Conservation (phyloP, 2,797 vertebrate species). For the Macropus fuliginosus region DNA sequence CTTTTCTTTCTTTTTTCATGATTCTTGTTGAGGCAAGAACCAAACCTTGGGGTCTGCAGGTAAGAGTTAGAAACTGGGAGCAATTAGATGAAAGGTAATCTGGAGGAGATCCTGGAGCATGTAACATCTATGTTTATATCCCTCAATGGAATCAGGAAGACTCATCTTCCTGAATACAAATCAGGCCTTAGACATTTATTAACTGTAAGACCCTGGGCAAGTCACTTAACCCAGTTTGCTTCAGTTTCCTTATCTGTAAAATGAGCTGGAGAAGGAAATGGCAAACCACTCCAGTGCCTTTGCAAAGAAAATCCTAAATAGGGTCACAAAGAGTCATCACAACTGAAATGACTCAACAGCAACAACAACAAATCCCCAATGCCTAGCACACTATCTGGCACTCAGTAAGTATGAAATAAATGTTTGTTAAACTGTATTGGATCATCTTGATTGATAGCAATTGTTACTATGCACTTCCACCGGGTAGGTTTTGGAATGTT, state of each 20-base stretch:
- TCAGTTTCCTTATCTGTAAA: background rate
- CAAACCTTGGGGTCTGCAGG: background rate
- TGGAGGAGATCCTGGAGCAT: background rate
- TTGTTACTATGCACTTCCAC: background rate
- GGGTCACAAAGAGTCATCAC: background rate
- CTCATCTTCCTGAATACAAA: background rate
- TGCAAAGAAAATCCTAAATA: background rate
- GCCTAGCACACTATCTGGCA: background rate
- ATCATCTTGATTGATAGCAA: background rate
- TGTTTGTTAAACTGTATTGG: background rate
- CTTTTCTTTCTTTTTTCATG: background rate
- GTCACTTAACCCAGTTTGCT: background rate
- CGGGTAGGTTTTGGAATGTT: rapidly evolving
- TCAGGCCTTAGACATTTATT: background rate
- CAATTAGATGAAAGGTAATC: background rate
- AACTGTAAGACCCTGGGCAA: background rate
- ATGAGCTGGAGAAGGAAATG: background rate
- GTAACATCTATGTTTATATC: background rate
- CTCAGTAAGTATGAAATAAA: background rate
- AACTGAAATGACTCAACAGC: background rate
- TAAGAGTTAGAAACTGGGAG: background rate
- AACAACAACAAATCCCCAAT: background rate
- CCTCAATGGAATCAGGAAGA: background rate
- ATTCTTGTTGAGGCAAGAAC: background rate
- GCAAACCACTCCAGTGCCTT: background rate